Base-by-base conservation (phyloP, 2,113 vertebrate genomes). In the Vimba vimba region DNA sequence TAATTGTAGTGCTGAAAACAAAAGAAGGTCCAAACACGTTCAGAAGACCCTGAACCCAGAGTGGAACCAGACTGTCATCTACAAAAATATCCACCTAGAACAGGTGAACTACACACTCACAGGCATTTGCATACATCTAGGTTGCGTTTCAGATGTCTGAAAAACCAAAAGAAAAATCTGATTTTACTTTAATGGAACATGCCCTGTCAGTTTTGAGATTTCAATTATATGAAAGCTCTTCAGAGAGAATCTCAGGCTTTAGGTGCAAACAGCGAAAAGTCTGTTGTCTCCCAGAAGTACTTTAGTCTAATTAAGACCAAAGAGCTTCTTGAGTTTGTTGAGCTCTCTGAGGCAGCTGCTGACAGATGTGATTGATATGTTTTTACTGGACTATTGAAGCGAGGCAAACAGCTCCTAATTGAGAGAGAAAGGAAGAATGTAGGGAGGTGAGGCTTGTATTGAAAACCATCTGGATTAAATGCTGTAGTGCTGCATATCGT, bases 41-140 rank as follows among this genome's bases (percentile, higher is more conserved):
- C 97, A 99, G 91, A 98, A 97, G 92, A 99, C 96, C 91, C 90
- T 97, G 92, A 99, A 99, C 92, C 98, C 98, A 10, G 98, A 99
- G 90, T 99, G 98, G 98, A 99, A 99, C 94, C 98, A 99, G 95
- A 99, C 97, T 0, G 98, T 99, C 89, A 99, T 99, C 94, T 99
- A 99, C 92, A 99, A 99, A 95, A 99, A 97, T 89, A 98, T 99
- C 91, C 97, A 97, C 85, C 89, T 95, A 92, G 98, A 99, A 86
- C 98, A 99, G 97, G 98, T 99, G 90, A 92, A 78, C 9, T 50
- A 23, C 77, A 77, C 13, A 6, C 8, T 15, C 17, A 1, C 17
- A 33, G 19, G 13, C 7, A 47, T 21, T 75, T 83, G 10, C 12
- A 36, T 30, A 43, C 25, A 62, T 79, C 17, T 36, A 59, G 25